Evolutionary conservation across 2,113 vertebrate species (phyloP).

Genomic region (Anas platyrhynchos): DNA sequence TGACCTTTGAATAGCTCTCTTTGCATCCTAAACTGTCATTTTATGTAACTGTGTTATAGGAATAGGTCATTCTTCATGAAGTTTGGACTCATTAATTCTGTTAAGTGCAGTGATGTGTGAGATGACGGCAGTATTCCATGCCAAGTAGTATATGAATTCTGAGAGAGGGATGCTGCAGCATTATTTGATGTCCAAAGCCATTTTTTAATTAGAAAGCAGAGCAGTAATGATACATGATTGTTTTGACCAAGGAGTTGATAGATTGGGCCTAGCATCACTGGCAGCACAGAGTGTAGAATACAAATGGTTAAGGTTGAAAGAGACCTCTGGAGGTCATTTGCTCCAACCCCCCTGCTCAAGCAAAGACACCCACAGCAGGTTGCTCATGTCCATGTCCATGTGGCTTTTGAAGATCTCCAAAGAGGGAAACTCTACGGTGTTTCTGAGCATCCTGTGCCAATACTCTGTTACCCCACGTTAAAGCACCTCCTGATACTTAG

Average conservation of each 20-base stretch:
- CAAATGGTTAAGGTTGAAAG: neutral
- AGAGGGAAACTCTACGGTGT: neutral
- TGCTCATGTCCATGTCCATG: neutral
- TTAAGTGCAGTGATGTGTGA: neutral
- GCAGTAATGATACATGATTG: neutral
- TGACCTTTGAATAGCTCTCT: neutral
- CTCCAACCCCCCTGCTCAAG: neutral
- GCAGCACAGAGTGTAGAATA: neutral
- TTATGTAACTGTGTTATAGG: neutral
- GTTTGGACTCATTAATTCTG: neutral
- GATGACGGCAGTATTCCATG: neutral
- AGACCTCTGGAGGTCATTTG: neutral
- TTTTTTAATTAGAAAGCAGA: neutral
- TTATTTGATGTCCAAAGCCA: neutral
- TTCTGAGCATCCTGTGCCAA: neutral
- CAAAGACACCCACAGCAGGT: neutral
- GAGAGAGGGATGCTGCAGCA: neutral
- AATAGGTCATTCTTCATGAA: neutral
- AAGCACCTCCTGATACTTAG: neutral
- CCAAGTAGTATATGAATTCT: neutral
- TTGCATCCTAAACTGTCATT: neutral
- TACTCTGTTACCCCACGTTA: neutral
- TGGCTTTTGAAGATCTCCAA: neutral
- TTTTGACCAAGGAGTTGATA: neutral
- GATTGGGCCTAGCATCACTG: neutral